These are phyloP conservation scores for Eulemur coronatus DNA, from an alignment of 2,797 vertebrate species.

Conservation along the genomic window DNA sequence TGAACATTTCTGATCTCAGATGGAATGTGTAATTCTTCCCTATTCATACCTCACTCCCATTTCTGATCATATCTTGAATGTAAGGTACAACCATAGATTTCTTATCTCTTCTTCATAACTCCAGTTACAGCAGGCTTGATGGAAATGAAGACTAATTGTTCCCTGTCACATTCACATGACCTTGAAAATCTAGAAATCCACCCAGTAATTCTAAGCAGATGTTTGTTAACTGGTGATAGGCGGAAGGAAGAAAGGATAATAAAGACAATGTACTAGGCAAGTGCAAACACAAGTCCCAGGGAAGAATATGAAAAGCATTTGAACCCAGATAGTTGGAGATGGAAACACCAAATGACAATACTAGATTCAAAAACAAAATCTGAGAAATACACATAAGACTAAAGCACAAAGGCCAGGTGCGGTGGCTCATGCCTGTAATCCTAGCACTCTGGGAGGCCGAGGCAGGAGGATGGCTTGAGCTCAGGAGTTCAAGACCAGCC, in stretches of 20 bases:
- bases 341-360: background rate
- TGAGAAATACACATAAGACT: background rate
- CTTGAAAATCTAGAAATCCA: slow-evolving; percentile 18
- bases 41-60: background rate
- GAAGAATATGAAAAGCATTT: background rate
- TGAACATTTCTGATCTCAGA: background rate
- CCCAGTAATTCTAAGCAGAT: background rate
- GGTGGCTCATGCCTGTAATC: no score
- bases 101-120: background rate
- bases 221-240: background rate
- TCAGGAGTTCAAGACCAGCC: no score
- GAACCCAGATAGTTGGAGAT: background rate
- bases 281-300: background rate
- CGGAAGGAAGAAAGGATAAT: background rate
- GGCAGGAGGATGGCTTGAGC: no score
- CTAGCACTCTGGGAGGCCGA: no score
- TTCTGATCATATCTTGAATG: background rate
- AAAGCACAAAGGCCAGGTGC: background rate
- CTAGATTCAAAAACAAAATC: slow-evolving; percentile 32
- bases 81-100: background rate
- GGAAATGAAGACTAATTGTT: background rate
- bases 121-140: background rate
- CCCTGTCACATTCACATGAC: background rate
- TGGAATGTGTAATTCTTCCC: background rate
- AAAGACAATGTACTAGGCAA: background rate